These are phyloP conservation scores for Spisula solida DNA, from an alignment of 2,888 invertebrate species.

Conservation along the genomic window DNA sequence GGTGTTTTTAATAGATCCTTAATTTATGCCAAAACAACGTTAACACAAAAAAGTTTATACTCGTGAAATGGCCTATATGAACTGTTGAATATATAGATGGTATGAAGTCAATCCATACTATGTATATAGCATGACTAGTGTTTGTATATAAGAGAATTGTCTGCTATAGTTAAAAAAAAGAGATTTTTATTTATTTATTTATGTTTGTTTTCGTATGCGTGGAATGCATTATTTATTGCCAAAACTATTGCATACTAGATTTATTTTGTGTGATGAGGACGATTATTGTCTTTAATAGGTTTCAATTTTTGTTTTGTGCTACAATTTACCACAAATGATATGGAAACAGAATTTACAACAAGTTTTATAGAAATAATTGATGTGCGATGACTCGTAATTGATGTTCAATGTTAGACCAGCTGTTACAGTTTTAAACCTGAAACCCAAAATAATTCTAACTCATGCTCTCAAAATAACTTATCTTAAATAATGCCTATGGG, in stretches of 20 bases:
- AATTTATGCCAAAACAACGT: neutral
- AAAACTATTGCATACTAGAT: neutral
- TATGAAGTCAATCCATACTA: no score
- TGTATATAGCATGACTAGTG: no score
- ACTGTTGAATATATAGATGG: neutral
- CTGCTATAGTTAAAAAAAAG: constrained; percentile 17
- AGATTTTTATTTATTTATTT: constrained; percentile 30
- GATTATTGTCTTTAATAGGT: neutral
- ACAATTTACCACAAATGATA: no score
- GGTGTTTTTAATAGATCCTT: neutral
- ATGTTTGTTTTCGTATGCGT: neutral
- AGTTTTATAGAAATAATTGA: no score
- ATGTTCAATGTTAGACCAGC: neutral
- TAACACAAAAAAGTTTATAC: no score
- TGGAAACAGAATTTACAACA: no score
- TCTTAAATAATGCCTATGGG: neutral
- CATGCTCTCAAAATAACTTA: neutral
- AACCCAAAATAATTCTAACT: neutral
- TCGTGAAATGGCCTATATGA: neutral
- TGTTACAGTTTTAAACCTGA: neutral
- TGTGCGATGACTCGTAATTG: neutral
- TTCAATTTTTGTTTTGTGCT: neutral
- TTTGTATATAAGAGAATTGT: constrained; percentile 15
- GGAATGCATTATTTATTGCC: neutral
- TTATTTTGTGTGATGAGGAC: neutral